Evolutionary conservation across 2,797 vertebrate genomes (phyloP), one percentile per base, ranked within the genome.

Genomic region (Anas acuta): DNA sequence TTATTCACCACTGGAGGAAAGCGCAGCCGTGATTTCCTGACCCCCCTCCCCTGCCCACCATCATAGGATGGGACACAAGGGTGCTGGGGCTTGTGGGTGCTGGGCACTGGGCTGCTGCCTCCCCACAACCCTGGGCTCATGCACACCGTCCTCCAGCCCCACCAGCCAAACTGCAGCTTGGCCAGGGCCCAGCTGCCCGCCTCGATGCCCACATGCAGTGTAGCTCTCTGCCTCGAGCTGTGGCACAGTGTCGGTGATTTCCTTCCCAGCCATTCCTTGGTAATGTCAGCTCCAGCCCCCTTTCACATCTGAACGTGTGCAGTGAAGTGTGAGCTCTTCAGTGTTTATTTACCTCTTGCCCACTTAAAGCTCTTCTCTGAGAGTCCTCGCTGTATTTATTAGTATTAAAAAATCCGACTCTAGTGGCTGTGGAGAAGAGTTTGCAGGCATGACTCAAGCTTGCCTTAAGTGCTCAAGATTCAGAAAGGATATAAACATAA

Each of bases 21-120:
- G n/a, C 64, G 19, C 13, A 64, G 56, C 41, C 30, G 11, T 6
- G 1, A 23, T 61, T 43, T 12, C 61, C 57, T 7, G 5, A 25
- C 20, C 32, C 41, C 21, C 25, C 2, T 0, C 7, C 0, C 26
- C 7, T 10, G 3, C 6, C 33, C 49, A 16, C 30, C 30, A 30
- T 5, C 47, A 3, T 19, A 43, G 43, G 17, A 43, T 19, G 43
- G 43, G 73, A 35, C 30, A 30, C 28, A 18, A 19, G 4, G 5
- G 0, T 37, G 30, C 32, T 18, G 30, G 5, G 21, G 53, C 23
- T 73, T 75, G 15, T 8, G 15, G 23, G 4, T 19, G 51, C 53
- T 26, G 43, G 41, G 13, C 11, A 15, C 19, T 25, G 60, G 37
- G n/a, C 56, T 71, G 65, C 73, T 80, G 53, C 43, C 73, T 35